Evolutionary conservation across 2,797 vertebrate species (phyloP).

Genomic region (Lepidocolaptes lacrymiger): DNA sequence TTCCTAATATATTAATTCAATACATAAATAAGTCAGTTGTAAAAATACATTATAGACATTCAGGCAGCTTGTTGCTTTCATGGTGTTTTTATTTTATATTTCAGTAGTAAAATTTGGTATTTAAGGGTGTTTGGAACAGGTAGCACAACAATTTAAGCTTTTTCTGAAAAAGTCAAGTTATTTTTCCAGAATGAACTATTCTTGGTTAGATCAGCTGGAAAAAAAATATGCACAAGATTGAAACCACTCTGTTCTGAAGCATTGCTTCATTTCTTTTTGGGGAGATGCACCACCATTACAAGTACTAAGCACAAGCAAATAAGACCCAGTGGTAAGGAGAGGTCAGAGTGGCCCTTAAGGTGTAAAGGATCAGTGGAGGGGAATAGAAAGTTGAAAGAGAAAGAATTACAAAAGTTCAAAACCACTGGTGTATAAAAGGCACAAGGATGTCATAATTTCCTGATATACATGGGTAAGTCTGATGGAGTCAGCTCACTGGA

Average conservation of each 20-base stretch:
- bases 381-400: constrained; percentile 27
- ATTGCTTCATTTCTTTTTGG: background rate
- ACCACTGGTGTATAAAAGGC: constrained; percentile 18
- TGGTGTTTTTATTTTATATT: background rate
- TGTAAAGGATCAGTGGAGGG: constrained; percentile 41
- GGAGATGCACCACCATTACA: background rate
- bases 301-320: background rate
- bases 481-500: background rate
- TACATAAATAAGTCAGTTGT: background rate
- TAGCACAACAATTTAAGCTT: background rate
- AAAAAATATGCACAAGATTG: background rate
- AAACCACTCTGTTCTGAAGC: background rate
- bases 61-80: background rate
- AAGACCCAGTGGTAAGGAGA: background rate
- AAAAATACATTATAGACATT: background rate
- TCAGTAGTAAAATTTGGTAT: background rate
- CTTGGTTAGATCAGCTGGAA: background rate
- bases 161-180: background rate
- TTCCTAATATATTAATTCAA: background rate
- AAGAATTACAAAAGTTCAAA: constrained; percentile 49
- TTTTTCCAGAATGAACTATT: background rate
- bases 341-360: constrained; percentile 52
- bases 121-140: background rate
- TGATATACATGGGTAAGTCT: background rate
- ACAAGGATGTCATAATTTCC: constrained; percentile 16